A percentile compares a stretch with the other conserved stretches of the same genome.
Evolutionary conservation across 2,113 vertebrate genomes (phyloP).

Genomic region (Numida meleagris): DNA sequence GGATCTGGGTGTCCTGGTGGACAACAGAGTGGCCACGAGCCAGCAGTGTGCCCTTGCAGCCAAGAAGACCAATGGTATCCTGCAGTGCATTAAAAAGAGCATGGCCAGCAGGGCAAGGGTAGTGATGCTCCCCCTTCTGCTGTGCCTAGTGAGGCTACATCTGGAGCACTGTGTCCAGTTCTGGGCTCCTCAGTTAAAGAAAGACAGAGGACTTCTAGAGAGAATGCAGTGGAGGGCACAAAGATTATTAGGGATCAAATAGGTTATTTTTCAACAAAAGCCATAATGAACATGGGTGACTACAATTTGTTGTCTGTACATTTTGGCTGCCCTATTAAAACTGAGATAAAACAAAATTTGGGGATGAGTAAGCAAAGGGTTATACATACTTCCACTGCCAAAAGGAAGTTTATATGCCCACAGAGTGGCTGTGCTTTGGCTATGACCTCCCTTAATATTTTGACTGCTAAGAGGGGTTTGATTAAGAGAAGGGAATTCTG

Average conservation of each 20-base stretch:
- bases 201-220: not conserved
- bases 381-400: not conserved
- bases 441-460: not conserved
- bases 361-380: not conserved
- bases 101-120: too few species aligned
- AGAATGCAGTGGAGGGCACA: not conserved
- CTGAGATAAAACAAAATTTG: not conserved
- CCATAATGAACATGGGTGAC: not conserved
- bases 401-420: not conserved
- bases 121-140: not conserved
- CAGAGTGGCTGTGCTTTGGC: not conserved
- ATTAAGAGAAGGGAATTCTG: not conserved
- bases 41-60: too few species aligned
- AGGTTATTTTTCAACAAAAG: slow-evolving; percentile 1
- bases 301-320: not conserved
- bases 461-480: not conserved
- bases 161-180: not conserved
- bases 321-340: not conserved
- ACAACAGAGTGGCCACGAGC: too few species aligned
- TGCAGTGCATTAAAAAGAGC: too few species aligned
- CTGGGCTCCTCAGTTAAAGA: not conserved
- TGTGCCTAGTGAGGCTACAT: not conserved
- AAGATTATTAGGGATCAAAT: not conserved
- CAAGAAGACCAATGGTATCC: too few species aligned
- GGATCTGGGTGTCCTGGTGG: too few species aligned